Base-by-base conservation (phyloP, 2,888 invertebrate genomes). In the Epinotia bilunana region DNA sequence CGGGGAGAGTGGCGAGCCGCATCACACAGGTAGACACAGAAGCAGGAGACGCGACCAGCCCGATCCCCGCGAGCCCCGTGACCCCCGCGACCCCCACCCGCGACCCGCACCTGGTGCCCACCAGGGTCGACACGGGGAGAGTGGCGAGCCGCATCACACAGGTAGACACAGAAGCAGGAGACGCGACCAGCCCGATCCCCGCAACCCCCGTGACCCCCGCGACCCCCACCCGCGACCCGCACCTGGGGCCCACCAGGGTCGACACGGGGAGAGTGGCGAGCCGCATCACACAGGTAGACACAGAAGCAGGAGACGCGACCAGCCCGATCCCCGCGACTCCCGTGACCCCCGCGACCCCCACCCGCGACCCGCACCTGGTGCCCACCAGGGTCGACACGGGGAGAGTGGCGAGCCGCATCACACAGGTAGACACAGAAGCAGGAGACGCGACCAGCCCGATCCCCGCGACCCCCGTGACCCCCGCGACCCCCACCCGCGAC, bases 241-340 rank as follows among this genome's bases (percentile, higher is more conserved):
- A 97, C 87, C 92, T 96, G 74, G 84, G 91, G 67, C 97, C 97
- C 23, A 91, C 93, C 68, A 82, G 93, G 5, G 95, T 97, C 4
- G 96, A 97, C 83, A 95, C 95, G 6, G 90, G 91, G 72, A 94
- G 95, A 78, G 95, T 97, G 5, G 92, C 91, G 18, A 96, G 96
- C 0, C 91, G 92, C 77, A 95, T 97, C 72, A 85, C 95, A 18
- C 96, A 96, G 94, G 96, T 96, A 81, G 60, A 80, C 81, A 3
- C 18, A 16, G 3, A 0, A 13, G 11, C 33, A 57, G 80, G 49
- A 49, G 49, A 16, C 11, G 16, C 11, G 49, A 16, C 13, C 13
- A 13, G 11, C 4, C 49, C 49, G 1, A n/a, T n/a, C n/a, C n/a
- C n/a, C n/a, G n/a, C n/a, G n/a, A n/a, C n/a, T n/a, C n/a, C n/a